Evolutionary conservation across 2,797 vertebrate genomes (phyloP), one percentile per base, ranked within the genome.

Genomic region (Chloroceryle inda): DNA sequence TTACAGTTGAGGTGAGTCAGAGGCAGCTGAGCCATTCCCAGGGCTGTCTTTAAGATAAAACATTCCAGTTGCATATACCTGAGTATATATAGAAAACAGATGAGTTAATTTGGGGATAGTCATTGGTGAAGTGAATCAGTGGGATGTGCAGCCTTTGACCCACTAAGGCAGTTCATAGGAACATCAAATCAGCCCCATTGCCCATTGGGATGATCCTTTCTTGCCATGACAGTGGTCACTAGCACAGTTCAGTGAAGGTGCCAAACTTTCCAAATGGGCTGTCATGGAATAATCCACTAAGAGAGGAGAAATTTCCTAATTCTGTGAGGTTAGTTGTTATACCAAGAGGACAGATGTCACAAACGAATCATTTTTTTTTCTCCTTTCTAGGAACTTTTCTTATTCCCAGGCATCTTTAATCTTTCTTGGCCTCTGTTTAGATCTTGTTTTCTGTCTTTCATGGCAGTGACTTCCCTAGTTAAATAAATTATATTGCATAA

Each of bases 51-150:
- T 59, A 62, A 78, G 56, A 69, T 91, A 88, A 80, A 85, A 84
- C 24, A 23, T 10, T 7, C 47, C 73, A 83, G 88, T 79, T 85
- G 59, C 44, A 45, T 88, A 73, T 61, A 44, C 47, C 52, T 53
- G 23, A 64, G 56, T 38, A 62, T 8, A 26, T 35, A 71, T n/a
- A 85, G 74, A 37, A 92, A 92, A 53, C 55, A 84, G 62, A 45
- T 71, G 78, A 73, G 44, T 45, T 93, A 85, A 93, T 92, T 82
- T 90, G 62, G 90, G 35, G 71, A 37, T 92, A 92, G 44, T 77
- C 90, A 79, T 49, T 64, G 71, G 33, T 59, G 88, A 63, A 68
- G 31, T 2, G 16, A 82, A 76, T 84, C 79, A 38, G 63, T 71
- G 69, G 38, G 35, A 67, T 22, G 35, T 1, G 1, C 38, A 84